Percentiles rank a stretch among this genome's conserved stretches.
These are phyloP conservation scores for Syncerus caffer DNA, from an alignment of 2,797 vertebrate species.

Conservation along the genomic window DNA sequence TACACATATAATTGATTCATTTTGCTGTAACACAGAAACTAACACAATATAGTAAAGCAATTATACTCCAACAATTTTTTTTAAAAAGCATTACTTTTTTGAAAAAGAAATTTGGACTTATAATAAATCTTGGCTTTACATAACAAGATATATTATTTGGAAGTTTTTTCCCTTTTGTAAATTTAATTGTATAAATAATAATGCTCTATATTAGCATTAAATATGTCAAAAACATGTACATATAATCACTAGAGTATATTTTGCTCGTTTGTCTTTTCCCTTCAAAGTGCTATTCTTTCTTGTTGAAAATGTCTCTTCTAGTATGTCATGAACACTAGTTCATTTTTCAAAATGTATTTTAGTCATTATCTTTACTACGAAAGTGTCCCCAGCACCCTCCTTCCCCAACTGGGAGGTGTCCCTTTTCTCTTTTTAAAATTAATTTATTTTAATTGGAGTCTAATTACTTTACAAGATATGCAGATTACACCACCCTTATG, in stretches of 20 bases:
- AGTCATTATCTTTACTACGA: background rate
- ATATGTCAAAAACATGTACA: background rate
- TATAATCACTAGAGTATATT: background rate
- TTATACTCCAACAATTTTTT: background rate
- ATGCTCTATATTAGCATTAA: background rate
- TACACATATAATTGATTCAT: background rate
- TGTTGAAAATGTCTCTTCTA: background rate
- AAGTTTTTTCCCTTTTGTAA: background rate
- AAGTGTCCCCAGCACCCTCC: rapidly evolving
- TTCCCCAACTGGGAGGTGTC: background rate
- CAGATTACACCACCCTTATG: too few relatives aligned
- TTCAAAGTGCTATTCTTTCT: background rate
- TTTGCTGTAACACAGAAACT: background rate
- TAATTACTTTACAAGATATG: background rate
- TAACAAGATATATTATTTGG: background rate
- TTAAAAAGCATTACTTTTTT: too few relatives aligned
- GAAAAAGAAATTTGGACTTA: background rate
- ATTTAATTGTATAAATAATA: background rate
- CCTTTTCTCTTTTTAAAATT: background rate
- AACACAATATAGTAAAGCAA: background rate
- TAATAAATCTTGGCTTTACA: background rate
- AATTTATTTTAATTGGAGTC: background rate
- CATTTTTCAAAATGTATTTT: background rate
- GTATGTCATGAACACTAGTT: background rate
- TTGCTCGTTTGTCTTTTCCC: background rate